These are phyloP conservation scores for Drosophila yakuba DNA, from an alignment of 1,140 invertebrate species.

Conservation along the genomic window DNA sequence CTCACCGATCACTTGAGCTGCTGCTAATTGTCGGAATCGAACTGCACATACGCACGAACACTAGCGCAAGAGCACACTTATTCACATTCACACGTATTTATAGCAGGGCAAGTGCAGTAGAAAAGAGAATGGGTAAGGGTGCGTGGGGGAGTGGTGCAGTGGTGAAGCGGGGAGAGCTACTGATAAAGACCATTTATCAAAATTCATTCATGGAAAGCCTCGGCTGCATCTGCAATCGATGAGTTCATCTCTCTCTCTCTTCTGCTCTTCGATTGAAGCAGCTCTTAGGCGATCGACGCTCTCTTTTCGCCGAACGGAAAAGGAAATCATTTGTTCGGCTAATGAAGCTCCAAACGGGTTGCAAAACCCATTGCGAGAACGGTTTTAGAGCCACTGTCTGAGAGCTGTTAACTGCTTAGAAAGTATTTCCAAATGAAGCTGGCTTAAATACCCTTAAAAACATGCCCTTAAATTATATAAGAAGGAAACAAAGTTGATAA, in stretches of 20 bases:
- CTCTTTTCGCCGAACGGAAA: conserved; percentile 46
- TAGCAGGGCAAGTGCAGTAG: conserved; percentile 23
- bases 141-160: background rate
- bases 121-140: background rate
- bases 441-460: conserved; percentile 10
- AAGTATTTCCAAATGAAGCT: background rate
- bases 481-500: conserved; percentile 11
- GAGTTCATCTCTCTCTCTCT: conserved; percentile 10
- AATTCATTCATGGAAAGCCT: conserved; percentile 73
- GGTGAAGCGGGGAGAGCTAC: conserved; percentile 13
- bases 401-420: background rate
- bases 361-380: conserved; percentile 43
- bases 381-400: conserved; percentile 16
- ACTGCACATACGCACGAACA: conserved; percentile 31
- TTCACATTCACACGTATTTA: conserved; percentile 25
- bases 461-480: background rate
- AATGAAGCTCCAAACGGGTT: conserved; percentile 47
- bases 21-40: conserved; percentile 77
- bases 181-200: conserved; percentile 81
- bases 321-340: conserved; percentile 57
- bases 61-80: conserved; percentile 14
- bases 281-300: conserved; percentile 50
- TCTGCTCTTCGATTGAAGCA: conserved; percentile 11
- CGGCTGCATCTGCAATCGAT: conserved; percentile 52
- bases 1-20: conserved; percentile 70